phyloP scores from a whole-genome alignment of 2,888 invertebrate genomes.

The Nebria salina region DNA sequence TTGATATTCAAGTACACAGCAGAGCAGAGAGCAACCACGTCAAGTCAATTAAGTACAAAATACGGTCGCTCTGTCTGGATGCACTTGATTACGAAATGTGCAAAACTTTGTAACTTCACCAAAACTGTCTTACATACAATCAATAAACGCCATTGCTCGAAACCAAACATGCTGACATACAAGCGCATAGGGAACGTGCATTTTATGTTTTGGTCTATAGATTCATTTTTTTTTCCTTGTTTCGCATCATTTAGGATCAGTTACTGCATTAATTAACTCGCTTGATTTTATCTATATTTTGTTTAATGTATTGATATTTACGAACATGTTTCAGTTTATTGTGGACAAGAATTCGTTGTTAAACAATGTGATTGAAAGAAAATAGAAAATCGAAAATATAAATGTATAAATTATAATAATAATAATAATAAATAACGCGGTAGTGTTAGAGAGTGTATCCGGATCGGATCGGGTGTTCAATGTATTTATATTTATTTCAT shows the following conservation, averaged over 20 bases:
- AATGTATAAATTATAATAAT: not conserved
- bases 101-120: not conserved
- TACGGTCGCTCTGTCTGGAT: not conserved
- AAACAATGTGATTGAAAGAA: slow-evolving; percentile 24
- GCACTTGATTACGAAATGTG: not conserved
- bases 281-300: slow-evolving; percentile 56
- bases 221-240: slow-evolving; percentile 3
- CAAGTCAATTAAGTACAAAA: not conserved
- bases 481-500: not conserved
- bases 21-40: not conserved
- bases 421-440: not conserved
- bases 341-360: slow-evolving; percentile 45
- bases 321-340: slow-evolving; percentile 58
- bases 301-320: slow-evolving; percentile 59
- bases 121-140: not conserved
- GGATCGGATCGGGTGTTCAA: not conserved
- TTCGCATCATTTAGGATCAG: slow-evolving; percentile 41
- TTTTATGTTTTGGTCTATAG: not conserved
- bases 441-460: not conserved
- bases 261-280: slow-evolving; percentile 55
- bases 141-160: not conserved
- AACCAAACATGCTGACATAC: not conserved
- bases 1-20: not conserved
- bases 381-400: slow-evolving; percentile 16
- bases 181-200: slow-evolving; percentile 26